Percentiles rank a stretch among this genome's conserved stretches.
Evolutionary conservation across 37 sponge, comb jelly and placozoan genomes (phyloP).

Genomic region (Haliclona indistincta): DNA sequence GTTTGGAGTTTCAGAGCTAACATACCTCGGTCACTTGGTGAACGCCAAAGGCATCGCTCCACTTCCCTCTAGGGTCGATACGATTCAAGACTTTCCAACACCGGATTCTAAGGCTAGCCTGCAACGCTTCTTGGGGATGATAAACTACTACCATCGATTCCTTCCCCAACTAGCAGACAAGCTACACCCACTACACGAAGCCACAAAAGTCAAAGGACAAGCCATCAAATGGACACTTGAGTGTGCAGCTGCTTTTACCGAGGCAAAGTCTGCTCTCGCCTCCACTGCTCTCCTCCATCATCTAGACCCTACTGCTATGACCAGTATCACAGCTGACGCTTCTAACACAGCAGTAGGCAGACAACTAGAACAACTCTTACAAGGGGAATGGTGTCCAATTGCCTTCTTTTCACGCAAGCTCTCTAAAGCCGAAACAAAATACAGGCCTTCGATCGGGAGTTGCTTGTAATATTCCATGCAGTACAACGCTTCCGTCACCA

Average conservation of each 20-base stretch:
- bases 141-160: neutral
- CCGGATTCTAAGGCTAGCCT: neutral
- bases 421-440: conserved; percentile 2
- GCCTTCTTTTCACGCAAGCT: neutral
- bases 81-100: neutral
- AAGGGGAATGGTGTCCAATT: neutral
- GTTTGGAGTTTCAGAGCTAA: neutral
- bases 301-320: too few species aligned
- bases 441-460: neutral
- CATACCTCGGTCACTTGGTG: neutral
- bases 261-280: neutral
- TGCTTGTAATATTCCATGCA: neutral
- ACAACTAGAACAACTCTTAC: neutral
- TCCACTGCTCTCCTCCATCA: neutral
- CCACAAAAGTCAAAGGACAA: conserved; percentile 3
- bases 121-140: conserved; percentile 7
- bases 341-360: neutral
- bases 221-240: neutral
- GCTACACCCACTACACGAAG: neutral
- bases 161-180: neutral
- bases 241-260: neutral
- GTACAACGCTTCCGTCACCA: neutral
- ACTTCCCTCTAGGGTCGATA: neutral
- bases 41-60: neutral
- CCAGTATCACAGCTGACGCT: neutral